Percentiles rank a stretch among this genome's conserved stretches.
phyloP scores from a whole-genome alignment of 2,113 vertebrate species.

The Proterorhinus semilunaris region DNA sequence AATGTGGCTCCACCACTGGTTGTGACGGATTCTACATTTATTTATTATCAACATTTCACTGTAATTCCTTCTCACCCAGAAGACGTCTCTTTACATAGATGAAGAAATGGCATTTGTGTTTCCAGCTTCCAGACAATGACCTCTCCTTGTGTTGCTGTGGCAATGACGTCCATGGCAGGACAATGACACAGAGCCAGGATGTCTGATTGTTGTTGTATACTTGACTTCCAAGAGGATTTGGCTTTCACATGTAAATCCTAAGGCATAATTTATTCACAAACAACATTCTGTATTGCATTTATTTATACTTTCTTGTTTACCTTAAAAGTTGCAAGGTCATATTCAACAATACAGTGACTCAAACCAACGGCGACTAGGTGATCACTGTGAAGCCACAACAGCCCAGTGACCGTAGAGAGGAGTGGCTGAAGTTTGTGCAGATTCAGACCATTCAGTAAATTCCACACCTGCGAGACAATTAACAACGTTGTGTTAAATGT shows the following conservation, averaged over 20 bases:
- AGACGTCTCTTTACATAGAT: slow-evolving; percentile 18
- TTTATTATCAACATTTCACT: not conserved
- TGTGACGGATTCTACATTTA: not conserved
- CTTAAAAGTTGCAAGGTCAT: slow-evolving; percentile 56
- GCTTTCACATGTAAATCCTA: slow-evolving; percentile 52
- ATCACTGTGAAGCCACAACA: slow-evolving; percentile 63
- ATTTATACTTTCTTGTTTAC: slow-evolving; percentile 39
- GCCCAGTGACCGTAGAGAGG: slow-evolving; percentile 63
- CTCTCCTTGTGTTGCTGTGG: slow-evolving; percentile 62
- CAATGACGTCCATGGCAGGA: slow-evolving; percentile 48
- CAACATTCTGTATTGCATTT: not conserved
- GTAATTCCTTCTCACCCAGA: slow-evolving; percentile 18
- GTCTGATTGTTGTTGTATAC: slow-evolving; percentile 40
- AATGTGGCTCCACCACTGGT: not conserved
- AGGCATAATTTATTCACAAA: not conserved
- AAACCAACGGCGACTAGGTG: slow-evolving; percentile 69
- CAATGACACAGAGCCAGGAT: slow-evolving; percentile 48
- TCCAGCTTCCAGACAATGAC: slow-evolving; percentile 59
- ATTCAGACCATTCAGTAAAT: slow-evolving; percentile 70
- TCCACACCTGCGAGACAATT: slow-evolving; percentile 66
- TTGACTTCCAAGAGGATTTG: slow-evolving; percentile 56
- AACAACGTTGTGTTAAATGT: not conserved
- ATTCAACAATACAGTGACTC: slow-evolving; percentile 66
- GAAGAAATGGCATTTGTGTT: slow-evolving; percentile 38
- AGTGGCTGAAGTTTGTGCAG: slow-evolving; percentile 73